Conservation (phyloP, 2,113 vertebrate genomes). For the Mixornis gularis region DNA sequence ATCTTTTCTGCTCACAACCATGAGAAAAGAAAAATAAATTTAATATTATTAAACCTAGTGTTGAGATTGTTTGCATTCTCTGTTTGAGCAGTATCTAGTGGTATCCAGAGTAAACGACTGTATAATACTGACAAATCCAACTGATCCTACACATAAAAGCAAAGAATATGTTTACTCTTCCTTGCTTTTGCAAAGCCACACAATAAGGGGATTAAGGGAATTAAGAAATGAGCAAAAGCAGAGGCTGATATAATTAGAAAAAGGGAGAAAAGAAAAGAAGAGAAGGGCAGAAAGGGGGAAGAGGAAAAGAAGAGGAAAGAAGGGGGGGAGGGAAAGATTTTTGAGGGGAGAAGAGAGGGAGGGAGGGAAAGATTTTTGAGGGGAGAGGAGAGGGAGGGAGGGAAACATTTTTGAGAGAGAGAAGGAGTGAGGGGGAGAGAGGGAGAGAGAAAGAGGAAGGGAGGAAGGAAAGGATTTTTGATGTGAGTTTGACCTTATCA, state of each 20-base stretch:
- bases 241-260: background rate
- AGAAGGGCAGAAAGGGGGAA: background rate
- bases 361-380: background rate
- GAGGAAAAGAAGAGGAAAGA: background rate
- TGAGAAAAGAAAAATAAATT: background rate
- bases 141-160: background rate
- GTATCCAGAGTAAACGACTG: background rate
- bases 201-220: background rate
- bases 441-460: background rate
- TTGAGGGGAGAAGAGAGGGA: background rate
- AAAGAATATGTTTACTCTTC: background rate
- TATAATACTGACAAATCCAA: background rate
- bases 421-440: background rate
- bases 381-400: background rate
- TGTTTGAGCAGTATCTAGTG: background rate
- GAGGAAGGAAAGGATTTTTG: background rate
- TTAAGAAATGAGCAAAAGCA: background rate
- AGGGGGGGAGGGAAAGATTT: background rate
- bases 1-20: background rate
- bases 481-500: background rate
- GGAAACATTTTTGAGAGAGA: background rate
- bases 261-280: background rate
- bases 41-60: background rate
- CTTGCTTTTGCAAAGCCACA: background rate
- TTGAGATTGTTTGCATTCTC: background rate